These are phyloP conservation scores for Yasuhikotakia modesta DNA, from an alignment of 2,797 vertebrate genomes.

Conservation along the genomic window DNA sequence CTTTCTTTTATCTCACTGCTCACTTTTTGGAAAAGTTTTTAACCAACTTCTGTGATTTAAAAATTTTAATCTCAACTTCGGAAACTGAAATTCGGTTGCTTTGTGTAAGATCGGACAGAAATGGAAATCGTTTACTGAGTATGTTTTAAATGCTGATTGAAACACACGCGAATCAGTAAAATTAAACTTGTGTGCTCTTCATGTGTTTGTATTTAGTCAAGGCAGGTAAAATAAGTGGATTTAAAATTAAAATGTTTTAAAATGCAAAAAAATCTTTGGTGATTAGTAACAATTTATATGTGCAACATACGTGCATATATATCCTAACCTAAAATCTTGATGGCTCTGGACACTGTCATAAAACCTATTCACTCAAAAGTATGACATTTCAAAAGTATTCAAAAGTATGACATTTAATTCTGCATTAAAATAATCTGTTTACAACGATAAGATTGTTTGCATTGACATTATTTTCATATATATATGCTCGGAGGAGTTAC, in stretches of 20 bases:
- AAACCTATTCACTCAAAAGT: background rate
- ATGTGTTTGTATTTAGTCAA: too few relatives aligned
- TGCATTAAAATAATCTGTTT: background rate
- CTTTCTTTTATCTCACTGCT: too few relatives aligned
- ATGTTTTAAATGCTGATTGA: background rate
- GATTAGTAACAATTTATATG: too few relatives aligned
- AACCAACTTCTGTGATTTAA: too few relatives aligned
- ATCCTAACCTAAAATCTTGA: too few relatives aligned
- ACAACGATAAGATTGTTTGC: background rate
- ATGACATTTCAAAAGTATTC: background rate
- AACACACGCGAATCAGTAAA: background rate
- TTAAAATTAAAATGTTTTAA: background rate
- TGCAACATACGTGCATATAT: too few relatives aligned
- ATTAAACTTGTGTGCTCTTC: background rate
- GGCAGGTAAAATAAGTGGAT: too few relatives aligned
- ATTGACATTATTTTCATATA: background rate
- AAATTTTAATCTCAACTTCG: too few relatives aligned
- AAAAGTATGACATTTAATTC: too few relatives aligned
- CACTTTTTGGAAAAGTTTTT: too few relatives aligned
- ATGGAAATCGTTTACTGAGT: background rate
- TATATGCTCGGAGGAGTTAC: too few relatives aligned
- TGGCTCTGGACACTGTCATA: too few relatives aligned
- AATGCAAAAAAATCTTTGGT: background rate
- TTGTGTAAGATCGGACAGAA: background rate
- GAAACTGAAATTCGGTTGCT: background rate